These are phyloP conservation scores for Drosophila neotestacea DNA, from an alignment of 2,888 invertebrate genomes.

Conservation along the genomic window DNA sequence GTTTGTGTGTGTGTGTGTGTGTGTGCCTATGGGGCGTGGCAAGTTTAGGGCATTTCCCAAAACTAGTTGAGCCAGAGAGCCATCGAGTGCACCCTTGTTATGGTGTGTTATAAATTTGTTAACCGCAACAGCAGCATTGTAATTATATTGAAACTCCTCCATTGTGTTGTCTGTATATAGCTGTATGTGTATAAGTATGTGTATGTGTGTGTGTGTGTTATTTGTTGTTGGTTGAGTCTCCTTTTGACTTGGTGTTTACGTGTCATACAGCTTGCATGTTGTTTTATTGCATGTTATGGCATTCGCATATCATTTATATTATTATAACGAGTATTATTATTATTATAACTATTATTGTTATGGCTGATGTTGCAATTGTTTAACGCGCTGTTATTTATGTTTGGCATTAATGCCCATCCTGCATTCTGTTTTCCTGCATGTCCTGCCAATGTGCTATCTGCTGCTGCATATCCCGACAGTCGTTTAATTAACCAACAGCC, in stretches of 20 bases:
- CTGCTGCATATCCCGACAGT: conserved; percentile 22
- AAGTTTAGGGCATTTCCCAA: conserved; percentile 53
- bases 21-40: conserved; percentile 53
- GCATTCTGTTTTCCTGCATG: conserved; percentile 10
- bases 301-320: conserved; percentile 63
- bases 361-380: conserved; percentile 52
- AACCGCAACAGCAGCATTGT: conserved; percentile 60
- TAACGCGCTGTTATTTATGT: conserved; percentile 66
- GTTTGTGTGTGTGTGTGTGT: conserved; percentile 14
- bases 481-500: conserved; percentile 66
- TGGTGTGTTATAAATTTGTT: conserved; percentile 70
- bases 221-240: conserved; percentile 3
- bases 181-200: background rate
- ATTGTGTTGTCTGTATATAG: conserved; percentile 5
- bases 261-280: conserved; percentile 57
- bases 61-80: conserved; percentile 34
- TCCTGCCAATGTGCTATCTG: conserved; percentile 26
- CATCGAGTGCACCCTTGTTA: conserved; percentile 44
- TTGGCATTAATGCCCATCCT: conserved; percentile 56
- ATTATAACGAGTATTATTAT: conserved; percentile 42
- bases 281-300: conserved; percentile 67
- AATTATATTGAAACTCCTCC: conserved; percentile 59
- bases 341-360: conserved; percentile 41
- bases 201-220: background rate
- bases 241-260: conserved; percentile 36